Conservation (phyloP, 2,113 vertebrate species). For the Marmota flaviventris region DNA sequence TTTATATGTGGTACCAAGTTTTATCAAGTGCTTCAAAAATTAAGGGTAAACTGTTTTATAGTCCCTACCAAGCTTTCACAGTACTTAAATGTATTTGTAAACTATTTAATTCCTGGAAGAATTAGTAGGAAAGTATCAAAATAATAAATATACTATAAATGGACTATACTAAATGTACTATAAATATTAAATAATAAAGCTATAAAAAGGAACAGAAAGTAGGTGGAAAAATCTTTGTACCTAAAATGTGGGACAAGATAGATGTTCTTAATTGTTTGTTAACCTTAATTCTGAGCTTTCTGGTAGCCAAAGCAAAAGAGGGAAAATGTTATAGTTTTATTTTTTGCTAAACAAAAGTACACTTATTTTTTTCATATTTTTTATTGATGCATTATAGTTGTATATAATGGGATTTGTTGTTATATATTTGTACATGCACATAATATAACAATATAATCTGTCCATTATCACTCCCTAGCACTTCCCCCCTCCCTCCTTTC, state of each 20-base stretch:
- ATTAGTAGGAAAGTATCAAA: conserved; percentile 13
- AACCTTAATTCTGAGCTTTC: background rate
- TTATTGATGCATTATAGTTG: too few species aligned
- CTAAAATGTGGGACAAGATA: background rate
- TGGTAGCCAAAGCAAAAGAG: background rate
- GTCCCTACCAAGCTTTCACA: background rate
- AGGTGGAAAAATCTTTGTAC: background rate
- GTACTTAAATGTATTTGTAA: conserved; percentile 4
- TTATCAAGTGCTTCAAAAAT: background rate
- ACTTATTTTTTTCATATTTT: too few species aligned
- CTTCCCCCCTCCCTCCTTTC: too few species aligned
- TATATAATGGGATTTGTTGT: too few species aligned
- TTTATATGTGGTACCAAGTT: background rate
- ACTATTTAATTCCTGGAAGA: conserved; percentile 6
- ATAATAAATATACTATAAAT: background rate
- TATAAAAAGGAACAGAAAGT: background rate
- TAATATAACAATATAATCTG: too few species aligned
- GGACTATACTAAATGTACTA: background rate
- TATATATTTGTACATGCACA: too few species aligned
- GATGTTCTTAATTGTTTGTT: background rate
- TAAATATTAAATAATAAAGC: background rate
- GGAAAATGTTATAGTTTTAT: background rate
- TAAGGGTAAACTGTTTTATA: background rate
- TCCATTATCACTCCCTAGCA: too few species aligned
- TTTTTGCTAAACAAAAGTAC: conserved; percentile 29